Percentiles rank a stretch among this genome's conserved stretches.
These are phyloP conservation scores for Lasioglossum lativentre DNA, from an alignment of 2,888 invertebrate genomes.

Conservation along the genomic window DNA sequence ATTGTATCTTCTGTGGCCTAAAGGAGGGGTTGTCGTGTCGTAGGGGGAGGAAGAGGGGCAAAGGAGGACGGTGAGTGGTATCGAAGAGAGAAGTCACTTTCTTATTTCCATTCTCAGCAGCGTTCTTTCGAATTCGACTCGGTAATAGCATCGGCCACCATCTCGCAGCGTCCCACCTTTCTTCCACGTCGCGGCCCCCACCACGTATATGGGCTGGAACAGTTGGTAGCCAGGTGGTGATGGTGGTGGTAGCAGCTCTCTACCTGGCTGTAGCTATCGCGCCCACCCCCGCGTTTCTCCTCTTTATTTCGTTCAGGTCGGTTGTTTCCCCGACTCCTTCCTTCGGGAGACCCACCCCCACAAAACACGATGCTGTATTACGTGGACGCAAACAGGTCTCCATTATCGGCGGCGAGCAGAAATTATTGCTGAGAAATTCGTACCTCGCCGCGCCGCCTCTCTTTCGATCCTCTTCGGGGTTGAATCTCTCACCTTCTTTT, in stretches of 20 bases:
- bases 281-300: slow-evolving; percentile 27
- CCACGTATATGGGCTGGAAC: slow-evolving; percentile 60
- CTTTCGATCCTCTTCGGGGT: neutral
- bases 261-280: slow-evolving; percentile 45
- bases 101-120: slow-evolving; percentile 69
- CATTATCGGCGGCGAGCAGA: slow-evolving; percentile 15
- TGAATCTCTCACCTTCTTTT: neutral
- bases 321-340: neutral
- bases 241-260: slow-evolving; percentile 39
- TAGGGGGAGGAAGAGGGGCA: neutral
- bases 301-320: neutral
- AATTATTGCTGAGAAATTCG: slow-evolving; percentile 35
- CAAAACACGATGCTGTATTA: slow-evolving; percentile 21
- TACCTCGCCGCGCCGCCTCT: neutral
- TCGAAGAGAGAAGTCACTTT: slow-evolving; percentile 66
- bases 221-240: slow-evolving; percentile 43
- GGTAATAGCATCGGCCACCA: slow-evolving; percentile 65
- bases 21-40: neutral
- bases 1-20: neutral
- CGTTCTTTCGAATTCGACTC: slow-evolving; percentile 69
- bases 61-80: slow-evolving; percentile 23
- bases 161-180: slow-evolving; percentile 60
- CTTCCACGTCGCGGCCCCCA: slow-evolving; percentile 45
- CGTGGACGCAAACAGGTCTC: slow-evolving; percentile 21
- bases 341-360: slow-evolving; percentile 25